phyloP scores from a whole-genome alignment of 2,113 vertebrate species.

The Nestor notabilis region DNA sequence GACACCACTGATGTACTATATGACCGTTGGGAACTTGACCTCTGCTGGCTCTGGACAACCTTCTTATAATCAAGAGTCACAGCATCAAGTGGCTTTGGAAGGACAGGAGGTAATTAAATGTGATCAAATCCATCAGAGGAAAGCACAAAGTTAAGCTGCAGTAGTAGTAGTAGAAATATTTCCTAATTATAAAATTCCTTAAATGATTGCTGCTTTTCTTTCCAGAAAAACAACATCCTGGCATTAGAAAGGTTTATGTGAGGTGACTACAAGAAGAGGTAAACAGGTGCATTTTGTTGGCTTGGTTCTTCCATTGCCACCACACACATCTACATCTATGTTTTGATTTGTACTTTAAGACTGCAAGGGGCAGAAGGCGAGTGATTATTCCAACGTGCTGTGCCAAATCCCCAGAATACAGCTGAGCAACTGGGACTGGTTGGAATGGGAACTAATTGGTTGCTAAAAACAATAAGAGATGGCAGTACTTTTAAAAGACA shows the following conservation, averaged over 20 bases:
- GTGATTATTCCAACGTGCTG: background rate
- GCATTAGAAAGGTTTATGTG: background rate
- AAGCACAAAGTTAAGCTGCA: background rate
- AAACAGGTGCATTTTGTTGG: background rate
- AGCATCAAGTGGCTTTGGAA: slow-evolving; percentile 9
- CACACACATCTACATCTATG: background rate
- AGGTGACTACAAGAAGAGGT: background rate
- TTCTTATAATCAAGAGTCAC: background rate
- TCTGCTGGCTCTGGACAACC: background rate
- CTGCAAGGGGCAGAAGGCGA: background rate
- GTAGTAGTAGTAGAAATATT: background rate
- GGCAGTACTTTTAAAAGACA: background rate
- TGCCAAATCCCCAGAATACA: background rate
- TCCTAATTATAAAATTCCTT: background rate
- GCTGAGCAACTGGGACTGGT: background rate
- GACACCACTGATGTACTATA: background rate
- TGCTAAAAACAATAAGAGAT: background rate
- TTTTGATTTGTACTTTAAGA: background rate
- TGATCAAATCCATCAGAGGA: background rate
- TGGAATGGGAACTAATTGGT: background rate
- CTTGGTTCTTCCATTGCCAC: background rate
- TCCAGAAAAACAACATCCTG: background rate
- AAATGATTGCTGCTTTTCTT: background rate
- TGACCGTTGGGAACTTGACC: background rate
- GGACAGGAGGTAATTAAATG: slow-evolving; percentile 12